Conservation (phyloP, 2,797 vertebrate species). For the Stomatorhinus walkeri region DNA sequence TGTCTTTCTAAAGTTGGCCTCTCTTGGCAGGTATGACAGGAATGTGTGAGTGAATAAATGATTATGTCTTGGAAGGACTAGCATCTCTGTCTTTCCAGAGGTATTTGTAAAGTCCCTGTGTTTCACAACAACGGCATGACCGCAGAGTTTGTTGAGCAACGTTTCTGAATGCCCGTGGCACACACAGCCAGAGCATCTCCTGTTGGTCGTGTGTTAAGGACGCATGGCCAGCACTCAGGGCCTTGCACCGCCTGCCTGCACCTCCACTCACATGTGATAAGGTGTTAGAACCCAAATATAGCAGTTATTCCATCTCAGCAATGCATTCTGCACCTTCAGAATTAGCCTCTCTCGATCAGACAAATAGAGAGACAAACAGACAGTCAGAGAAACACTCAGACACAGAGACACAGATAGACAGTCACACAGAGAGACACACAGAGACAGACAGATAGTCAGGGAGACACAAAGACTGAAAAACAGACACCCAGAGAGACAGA, state of each 20-base stretch:
- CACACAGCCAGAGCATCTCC: constrained; percentile 29
- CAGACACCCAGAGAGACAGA: background rate
- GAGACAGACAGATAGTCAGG: background rate
- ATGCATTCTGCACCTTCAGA: background rate
- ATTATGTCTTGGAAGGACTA: background rate
- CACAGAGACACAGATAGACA: background rate
- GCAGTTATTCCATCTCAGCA: constrained; percentile 24
- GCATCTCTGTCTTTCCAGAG: background rate
- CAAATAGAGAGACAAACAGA: background rate
- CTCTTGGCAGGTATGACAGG: background rate
- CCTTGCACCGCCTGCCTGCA: constrained; percentile 27
- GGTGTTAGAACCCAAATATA: constrained; percentile 31
- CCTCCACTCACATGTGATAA: constrained; percentile 32
- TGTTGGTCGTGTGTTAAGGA: constrained; percentile 31
- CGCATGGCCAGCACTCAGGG: constrained; percentile 25
- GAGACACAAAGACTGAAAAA: background rate
- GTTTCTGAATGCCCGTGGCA: background rate
- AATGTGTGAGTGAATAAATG: background rate
- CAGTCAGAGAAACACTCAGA: background rate
- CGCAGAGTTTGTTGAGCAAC: background rate
- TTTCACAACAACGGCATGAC: constrained; percentile 1
- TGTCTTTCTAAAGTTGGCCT: background rate
- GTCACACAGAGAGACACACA: background rate
- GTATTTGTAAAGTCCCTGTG: background rate
- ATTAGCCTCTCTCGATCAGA: background rate